Evolutionary conservation across 2,113 vertebrate genomes (phyloP).

Genomic region (Hyla sarda): DNA sequence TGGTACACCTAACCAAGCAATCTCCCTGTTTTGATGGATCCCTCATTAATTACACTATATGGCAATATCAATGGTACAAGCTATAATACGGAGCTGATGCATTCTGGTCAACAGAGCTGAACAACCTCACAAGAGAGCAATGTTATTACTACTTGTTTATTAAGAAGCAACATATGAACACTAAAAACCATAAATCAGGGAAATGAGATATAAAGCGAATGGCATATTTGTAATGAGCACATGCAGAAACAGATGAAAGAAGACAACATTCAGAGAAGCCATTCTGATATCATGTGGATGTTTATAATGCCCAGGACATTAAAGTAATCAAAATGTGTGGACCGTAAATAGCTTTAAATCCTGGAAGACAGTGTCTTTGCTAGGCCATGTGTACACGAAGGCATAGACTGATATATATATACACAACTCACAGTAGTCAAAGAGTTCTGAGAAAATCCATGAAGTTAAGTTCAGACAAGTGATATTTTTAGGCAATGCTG

Average conservation of each 20-base stretch:
- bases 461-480: neutral
- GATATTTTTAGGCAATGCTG: too few species aligned
- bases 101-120: neutral
- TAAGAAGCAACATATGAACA: neutral
- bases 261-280: neutral
- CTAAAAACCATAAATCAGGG: neutral
- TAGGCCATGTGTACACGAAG: neutral
- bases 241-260: neutral
- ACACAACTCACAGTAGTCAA: neutral
- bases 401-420: neutral
- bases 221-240: neutral
- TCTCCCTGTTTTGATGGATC: neutral
- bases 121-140: neutral
- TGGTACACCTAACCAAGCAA: neutral
- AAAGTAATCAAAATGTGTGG: neutral
- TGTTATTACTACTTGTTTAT: neutral
- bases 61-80: neutral
- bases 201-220: neutral
- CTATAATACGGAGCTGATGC: neutral
- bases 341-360: neutral
- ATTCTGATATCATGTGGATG: neutral
- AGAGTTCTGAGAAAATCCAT: neutral
- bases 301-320: neutral
- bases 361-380: neutral
- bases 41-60: neutral